Percentiles rank a stretch among this genome's conserved stretches.
These are phyloP conservation scores for Tychaedon coryphoeus DNA, from an alignment of 2,113 vertebrate species.

Conservation along the genomic window DNA sequence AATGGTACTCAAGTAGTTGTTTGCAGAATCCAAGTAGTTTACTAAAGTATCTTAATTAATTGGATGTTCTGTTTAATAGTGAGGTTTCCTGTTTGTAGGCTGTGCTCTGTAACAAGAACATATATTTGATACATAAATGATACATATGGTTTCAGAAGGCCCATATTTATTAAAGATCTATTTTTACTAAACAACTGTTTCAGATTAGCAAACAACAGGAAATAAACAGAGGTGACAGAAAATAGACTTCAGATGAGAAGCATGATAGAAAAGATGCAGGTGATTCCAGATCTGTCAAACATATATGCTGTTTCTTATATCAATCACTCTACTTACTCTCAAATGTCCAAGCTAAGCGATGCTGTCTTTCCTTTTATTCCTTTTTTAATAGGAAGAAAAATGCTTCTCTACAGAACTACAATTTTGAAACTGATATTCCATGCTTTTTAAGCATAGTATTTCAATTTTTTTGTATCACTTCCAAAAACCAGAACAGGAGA, in stretches of 20 bases:
- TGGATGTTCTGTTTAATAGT: conserved; percentile 56
- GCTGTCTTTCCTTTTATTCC: not conserved
- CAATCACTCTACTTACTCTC: not conserved
- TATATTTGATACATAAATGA: conserved; percentile 22
- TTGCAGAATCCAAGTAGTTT: conserved; percentile 62
- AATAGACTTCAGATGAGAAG: conserved; percentile 24
- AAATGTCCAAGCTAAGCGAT: not conserved
- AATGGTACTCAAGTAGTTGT: conserved; percentile 46
- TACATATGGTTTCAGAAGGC: conserved; percentile 7
- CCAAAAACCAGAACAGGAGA: not conserved
- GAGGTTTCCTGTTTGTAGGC: conserved; percentile 50
- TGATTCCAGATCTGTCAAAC: conserved; percentile 27
- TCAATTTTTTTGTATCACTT: not conserved
- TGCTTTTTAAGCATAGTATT: not conserved
- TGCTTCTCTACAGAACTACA: not conserved
- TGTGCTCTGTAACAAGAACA: conserved; percentile 1
- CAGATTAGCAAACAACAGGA: conserved; percentile 15
- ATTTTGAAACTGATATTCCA: not conserved
- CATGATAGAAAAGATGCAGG: not conserved
- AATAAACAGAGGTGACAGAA: conserved; percentile 34
- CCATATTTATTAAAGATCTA: not conserved
- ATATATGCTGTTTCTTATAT: conserved; percentile 27
- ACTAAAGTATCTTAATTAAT: conserved; percentile 65
- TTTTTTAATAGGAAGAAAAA: not conserved
- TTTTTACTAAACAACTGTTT: conserved; percentile 44